phyloP scores from a whole-genome alignment of 2,113 vertebrate species.

The Shinisaurus crocodilurus region DNA sequence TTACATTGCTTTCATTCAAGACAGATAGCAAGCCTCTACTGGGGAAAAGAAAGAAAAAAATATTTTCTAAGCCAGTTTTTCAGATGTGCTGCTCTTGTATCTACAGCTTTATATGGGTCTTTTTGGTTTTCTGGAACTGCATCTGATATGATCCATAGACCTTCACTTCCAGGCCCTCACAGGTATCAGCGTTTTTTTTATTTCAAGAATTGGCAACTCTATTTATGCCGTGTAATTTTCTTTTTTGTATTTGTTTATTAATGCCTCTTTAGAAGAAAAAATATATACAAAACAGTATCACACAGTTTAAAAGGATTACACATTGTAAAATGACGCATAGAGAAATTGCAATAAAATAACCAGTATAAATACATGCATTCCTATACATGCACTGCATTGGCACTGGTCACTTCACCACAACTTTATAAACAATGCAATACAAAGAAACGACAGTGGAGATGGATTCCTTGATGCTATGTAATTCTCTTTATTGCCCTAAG shows the following conservation, averaged over 20 bases:
- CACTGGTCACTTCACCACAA: too few relatives aligned
- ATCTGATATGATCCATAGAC: neutral
- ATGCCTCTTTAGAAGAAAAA: too few relatives aligned
- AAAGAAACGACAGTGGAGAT: too few relatives aligned
- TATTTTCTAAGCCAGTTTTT: slow-evolving; percentile 16
- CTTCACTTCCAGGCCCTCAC: neutral
- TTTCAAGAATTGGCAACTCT: neutral
- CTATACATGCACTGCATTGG: too few relatives aligned
- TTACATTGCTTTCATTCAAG: neutral
- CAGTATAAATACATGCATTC: too few relatives aligned
- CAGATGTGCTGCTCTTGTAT: neutral
- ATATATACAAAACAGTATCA: too few relatives aligned
- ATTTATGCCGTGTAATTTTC: neutral
- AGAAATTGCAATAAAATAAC: too few relatives aligned
- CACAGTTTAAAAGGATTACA: too few relatives aligned
- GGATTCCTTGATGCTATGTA: too few relatives aligned
- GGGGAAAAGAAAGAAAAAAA: neutral
- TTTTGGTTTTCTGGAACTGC: neutral
- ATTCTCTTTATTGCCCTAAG: slow-evolving; percentile 3
- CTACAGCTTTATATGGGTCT: neutral
- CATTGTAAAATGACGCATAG: too few relatives aligned
- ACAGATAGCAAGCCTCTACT: neutral
- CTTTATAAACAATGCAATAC: too few relatives aligned
- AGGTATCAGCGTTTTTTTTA: neutral
- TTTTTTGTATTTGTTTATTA: neutral